These are phyloP conservation scores for Tachina fera DNA, from an alignment of 2,888 invertebrate genomes.

Conservation along the genomic window DNA sequence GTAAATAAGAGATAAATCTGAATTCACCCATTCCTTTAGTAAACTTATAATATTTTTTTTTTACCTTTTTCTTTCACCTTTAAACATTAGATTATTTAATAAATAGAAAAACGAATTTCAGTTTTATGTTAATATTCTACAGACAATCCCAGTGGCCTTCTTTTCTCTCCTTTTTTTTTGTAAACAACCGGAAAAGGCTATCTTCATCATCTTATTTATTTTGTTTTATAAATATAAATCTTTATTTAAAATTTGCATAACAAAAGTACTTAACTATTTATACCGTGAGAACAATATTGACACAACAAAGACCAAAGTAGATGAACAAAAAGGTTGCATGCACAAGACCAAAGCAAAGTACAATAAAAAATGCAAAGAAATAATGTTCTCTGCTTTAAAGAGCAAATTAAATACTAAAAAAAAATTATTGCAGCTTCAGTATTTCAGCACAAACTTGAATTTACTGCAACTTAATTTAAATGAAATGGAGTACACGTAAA, in stretches of 20 bases:
- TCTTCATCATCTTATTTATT: background rate
- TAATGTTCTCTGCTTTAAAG: background rate
- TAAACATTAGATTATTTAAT: background rate
- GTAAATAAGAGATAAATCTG: too few species aligned
- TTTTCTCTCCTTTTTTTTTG: background rate
- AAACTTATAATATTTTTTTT: too few species aligned
- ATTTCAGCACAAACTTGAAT: too few species aligned
- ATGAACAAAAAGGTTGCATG: background rate
- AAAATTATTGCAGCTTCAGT: too few species aligned
- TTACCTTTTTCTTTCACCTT: too few species aligned
- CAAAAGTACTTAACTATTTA: constrained; percentile 49
- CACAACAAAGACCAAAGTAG: constrained; percentile 18
- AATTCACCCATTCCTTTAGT: too few species aligned
- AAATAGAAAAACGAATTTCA: background rate
- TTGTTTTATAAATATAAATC: constrained; percentile 8
- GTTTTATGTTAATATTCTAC: background rate
- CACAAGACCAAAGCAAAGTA: background rate
- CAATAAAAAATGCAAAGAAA: background rate
- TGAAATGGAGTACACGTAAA: too few species aligned
- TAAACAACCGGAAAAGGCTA: background rate
- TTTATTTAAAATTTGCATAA: constrained; percentile 75
- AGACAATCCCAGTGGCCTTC: background rate
- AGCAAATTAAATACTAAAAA: background rate
- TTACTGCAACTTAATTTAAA: too few species aligned
- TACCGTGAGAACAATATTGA: constrained; percentile 32